Percentiles rank a stretch among this genome's conserved stretches.
These are phyloP conservation scores for Drosophila dunni DNA, from an alignment of 1,140 invertebrate genomes.

Conservation along the genomic window DNA sequence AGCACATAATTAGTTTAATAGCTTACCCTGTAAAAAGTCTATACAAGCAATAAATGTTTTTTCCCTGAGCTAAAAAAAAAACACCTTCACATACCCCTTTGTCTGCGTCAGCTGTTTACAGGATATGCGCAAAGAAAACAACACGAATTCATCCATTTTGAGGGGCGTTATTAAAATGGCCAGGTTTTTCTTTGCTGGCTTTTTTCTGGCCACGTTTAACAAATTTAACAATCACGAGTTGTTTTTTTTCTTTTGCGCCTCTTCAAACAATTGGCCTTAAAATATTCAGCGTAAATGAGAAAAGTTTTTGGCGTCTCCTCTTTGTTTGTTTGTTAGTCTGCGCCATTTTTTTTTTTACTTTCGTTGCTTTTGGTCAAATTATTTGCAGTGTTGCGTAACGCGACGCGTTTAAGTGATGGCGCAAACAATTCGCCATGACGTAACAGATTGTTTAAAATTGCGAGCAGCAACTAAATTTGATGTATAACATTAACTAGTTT, in stretches of 20 bases:
- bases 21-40: no score
- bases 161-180: conserved; percentile 38
- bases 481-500: conserved; percentile 2
- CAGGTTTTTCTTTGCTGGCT: not conserved
- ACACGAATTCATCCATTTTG: conserved; percentile 34
- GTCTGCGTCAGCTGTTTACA: not conserved
- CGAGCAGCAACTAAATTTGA: not conserved
- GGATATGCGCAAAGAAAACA: conserved; percentile 26
- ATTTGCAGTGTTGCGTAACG: conserved; percentile 27
- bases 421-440: conserved; percentile 19
- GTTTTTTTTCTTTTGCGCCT: conserved; percentile 26
- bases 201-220: conserved; percentile 22
- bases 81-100: not conserved
- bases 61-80: no score
- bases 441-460: conserved; percentile 13
- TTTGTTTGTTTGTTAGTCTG: conserved; percentile 22
- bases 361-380: not conserved
- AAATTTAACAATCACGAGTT: conserved; percentile 32
- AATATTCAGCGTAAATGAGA: conserved; percentile 50
- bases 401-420: conserved; percentile 33
- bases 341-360: conserved; percentile 22
- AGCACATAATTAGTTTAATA: no score
- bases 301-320: conserved; percentile 35
- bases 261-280: conserved; percentile 41
- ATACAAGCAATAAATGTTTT: no score